A percentile compares a stretch with the other conserved stretches of the same genome.
phyloP scores from a whole-genome alignment of 2,888 invertebrate genomes.

The Acleris emargana region DNA sequence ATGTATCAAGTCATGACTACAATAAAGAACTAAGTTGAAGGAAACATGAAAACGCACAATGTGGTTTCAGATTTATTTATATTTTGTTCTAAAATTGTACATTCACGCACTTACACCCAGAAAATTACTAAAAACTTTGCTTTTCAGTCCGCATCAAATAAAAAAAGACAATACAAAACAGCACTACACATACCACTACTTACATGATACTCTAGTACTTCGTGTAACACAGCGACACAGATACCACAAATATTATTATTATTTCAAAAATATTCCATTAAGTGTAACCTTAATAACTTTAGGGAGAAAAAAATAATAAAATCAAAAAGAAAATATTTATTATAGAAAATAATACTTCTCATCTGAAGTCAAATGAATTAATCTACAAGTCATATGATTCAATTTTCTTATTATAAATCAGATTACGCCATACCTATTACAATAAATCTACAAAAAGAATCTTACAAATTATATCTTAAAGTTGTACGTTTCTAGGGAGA shows the following conservation, averaged over 20 bases:
- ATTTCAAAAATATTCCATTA: conserved; percentile 38
- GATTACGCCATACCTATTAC: conserved; percentile 80
- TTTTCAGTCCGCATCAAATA: conserved; percentile 56
- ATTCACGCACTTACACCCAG: conserved; percentile 81
- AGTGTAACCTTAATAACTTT: conserved; percentile 33
- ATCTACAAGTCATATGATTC: conserved; percentile 68
- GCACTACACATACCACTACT: conserved; percentile 53
- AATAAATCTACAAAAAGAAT: conserved; percentile 76
- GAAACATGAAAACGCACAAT: conserved; percentile 32
- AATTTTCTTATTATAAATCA: conserved; percentile 67
- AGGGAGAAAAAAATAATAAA: conserved; percentile 59
- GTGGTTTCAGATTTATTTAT: conserved; percentile 58
- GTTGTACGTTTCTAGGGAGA: conserved; percentile 81
- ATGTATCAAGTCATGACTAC: not conserved
- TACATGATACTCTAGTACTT: conserved; percentile 43
- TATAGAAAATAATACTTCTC: conserved; percentile 80
- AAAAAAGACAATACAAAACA: conserved; percentile 55
- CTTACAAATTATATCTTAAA: conserved; percentile 80
- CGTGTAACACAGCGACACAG: conserved; percentile 45
- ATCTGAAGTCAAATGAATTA: conserved; percentile 66
- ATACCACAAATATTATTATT: conserved; percentile 38
- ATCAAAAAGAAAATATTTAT: conserved; percentile 72
- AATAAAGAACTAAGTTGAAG: not conserved
- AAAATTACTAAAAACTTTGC: conserved; percentile 58
- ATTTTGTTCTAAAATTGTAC: conserved; percentile 80